phyloP scores from a whole-genome alignment of 2,797 vertebrate genomes.

The Scarus forsteni region DNA sequence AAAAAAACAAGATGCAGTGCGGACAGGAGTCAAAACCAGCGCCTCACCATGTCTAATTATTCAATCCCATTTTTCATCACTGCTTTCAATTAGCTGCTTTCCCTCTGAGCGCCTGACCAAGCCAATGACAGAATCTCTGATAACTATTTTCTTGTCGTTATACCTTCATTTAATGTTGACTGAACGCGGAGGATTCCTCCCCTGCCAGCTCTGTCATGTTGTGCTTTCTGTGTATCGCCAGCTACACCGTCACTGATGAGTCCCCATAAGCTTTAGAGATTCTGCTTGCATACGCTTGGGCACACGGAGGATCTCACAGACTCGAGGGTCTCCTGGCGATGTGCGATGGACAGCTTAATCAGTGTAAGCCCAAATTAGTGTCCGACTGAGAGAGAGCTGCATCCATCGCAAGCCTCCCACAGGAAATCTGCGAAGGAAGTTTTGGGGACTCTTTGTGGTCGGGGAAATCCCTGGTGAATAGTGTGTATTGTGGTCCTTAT shows the following conservation, averaged over 20 bases:
- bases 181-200: slow-evolving; percentile 50
- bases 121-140: slow-evolving; percentile 36
- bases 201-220: slow-evolving; percentile 60
- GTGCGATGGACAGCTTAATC: slow-evolving; percentile 79
- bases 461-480: slow-evolving; percentile 55
- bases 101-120: slow-evolving; percentile 50
- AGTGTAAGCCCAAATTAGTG: slow-evolving; percentile 77
- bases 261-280: slow-evolving; percentile 67
- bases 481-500: slow-evolving; percentile 2
- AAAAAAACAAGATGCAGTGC: slow-evolving; percentile 51
- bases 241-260: slow-evolving; percentile 39
- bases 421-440: slow-evolving; percentile 51
- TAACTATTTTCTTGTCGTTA: slow-evolving; percentile 47
- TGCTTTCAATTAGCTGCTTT: slow-evolving; percentile 65
- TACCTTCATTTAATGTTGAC: slow-evolving; percentile 64
- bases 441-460: slow-evolving; percentile 42
- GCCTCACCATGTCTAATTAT: slow-evolving; percentile 68
- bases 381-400: slow-evolving; percentile 52
- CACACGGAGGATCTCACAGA: slow-evolving; percentile 56
- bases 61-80: slow-evolving; percentile 49
- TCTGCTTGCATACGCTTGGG: slow-evolving; percentile 55
- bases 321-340: slow-evolving; percentile 53
- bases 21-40: slow-evolving; percentile 62
- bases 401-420: slow-evolving; percentile 28
- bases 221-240: slow-evolving; percentile 55